Percentiles rank a stretch among this genome's conserved stretches.
phyloP scores from a whole-genome alignment of 2,888 invertebrate genomes.

The Onchidella celtica region DNA sequence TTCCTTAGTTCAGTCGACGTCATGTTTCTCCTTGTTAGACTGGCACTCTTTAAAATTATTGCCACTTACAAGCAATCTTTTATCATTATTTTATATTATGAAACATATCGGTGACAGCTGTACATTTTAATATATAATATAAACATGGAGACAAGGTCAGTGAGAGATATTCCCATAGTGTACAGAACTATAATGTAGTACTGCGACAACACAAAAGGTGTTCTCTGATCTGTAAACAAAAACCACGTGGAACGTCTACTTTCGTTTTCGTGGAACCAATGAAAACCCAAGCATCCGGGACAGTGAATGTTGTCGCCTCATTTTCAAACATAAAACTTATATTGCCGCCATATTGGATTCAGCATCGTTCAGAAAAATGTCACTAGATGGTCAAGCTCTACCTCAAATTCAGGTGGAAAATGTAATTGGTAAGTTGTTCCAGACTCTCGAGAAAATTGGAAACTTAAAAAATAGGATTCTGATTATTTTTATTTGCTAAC shows the following conservation, averaged over 20 bases:
- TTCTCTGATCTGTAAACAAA: not conserved
- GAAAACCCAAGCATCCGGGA: conserved; percentile 48
- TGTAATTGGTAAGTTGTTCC: conserved; percentile 68
- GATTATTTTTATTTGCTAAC: no score
- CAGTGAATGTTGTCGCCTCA: conserved; percentile 43
- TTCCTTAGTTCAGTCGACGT: no score
- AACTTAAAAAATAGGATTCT: no score
- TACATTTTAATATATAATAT: no score
- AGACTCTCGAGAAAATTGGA: no score
- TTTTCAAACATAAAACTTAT: conserved; percentile 27
- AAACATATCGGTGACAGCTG: no score
- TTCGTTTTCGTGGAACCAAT: conserved; percentile 44
- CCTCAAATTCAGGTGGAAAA: conserved; percentile 72
- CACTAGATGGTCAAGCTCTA: conserved; percentile 66
- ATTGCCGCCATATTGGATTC: conserved; percentile 59
- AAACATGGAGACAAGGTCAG: no score
- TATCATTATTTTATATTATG: no score
- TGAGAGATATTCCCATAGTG: no score
- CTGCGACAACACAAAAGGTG: not conserved
- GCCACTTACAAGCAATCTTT: no score
- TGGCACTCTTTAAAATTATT: no score
- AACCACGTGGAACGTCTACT: conserved; percentile 47
- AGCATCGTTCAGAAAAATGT: conserved; percentile 65
- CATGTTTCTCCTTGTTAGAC: no score
- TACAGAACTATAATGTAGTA: conserved; percentile 27